Base-by-base conservation (phyloP, 2,888 invertebrate species). In the Hypomecis punctinalis region DNA sequence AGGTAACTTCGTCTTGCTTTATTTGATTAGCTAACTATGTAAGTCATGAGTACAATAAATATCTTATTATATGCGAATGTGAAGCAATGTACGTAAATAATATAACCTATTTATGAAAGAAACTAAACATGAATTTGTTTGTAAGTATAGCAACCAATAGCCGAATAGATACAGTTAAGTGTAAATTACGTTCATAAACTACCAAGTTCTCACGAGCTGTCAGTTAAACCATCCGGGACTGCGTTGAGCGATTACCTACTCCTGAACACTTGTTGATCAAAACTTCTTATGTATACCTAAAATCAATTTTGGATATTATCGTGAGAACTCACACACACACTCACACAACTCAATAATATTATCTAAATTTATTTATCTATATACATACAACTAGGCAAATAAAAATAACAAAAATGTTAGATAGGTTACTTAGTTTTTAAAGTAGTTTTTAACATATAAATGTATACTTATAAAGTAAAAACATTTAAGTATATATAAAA, bases 221-320 rank as follows among this genome's bases (percentile, higher is more conserved):
- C 76, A 74, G 74, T 62, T 70, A 72, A 72, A 68, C 76, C 76
- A 73, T 61, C 62, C 63, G 73, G 78, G 75, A 71, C 66, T 72
- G 73, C 70, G 69, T 69, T 69, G 80, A 81, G 67, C 78, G 80
- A 79, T 81, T 77, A 40, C 47, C 37, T 39, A 76, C 73, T 67
- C 57, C 61, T 68, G 66, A 73, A 69, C 78, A 86, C 85, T 84
- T 86, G 85, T 86, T 84, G 83, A 85, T 74, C 72, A 45, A 61
- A 68, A 66, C 64, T 70, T 61, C 61, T 55, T 39, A 53, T 46
- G 51, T 35, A 23, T 23, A 35, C 35, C 8, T 39, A 54, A 40
- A 54, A 61, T 54, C 43, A 35, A 48, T 36, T 48, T 36, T 11
- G 7, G 39, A 8, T 39, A 8, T 5, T 8, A 39, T 4, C 0